Percentiles rank a stretch among this genome's conserved stretches.
Conservation (phyloP, 2,888 invertebrate species). For the Opisthograptis luteolata region DNA sequence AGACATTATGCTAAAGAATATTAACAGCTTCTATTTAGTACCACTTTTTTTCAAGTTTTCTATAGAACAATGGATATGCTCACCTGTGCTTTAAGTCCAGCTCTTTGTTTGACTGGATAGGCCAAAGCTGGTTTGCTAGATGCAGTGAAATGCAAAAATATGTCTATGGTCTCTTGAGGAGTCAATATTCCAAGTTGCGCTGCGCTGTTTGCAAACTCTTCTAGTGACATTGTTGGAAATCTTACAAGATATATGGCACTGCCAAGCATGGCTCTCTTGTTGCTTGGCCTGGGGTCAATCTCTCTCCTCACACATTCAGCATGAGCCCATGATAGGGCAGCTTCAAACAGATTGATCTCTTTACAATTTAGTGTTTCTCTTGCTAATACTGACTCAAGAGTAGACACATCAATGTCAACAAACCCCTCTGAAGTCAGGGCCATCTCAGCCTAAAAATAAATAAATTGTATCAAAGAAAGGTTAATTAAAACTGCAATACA, state of each 20-base stretch:
- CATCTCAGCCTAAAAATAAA: constrained; percentile 93
- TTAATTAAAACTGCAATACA: constrained; percentile 84
- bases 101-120: constrained; percentile 92
- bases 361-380: constrained; percentile 98
- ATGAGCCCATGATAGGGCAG: constrained; percentile 96
- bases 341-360: constrained; percentile 95
- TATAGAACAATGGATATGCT: constrained; percentile 28
- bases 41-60: background rate
- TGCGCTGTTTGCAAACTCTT: constrained; percentile 96
- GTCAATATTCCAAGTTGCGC: constrained; percentile 96
- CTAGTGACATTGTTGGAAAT: constrained; percentile 96
- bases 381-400: constrained; percentile 94
- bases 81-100: constrained; percentile 95
- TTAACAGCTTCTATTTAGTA: too few relatives aligned
- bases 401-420: constrained; percentile 97
- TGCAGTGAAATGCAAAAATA: constrained; percentile 97
- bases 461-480: constrained; percentile 48
- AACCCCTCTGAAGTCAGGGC: constrained; percentile 98
- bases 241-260: constrained; percentile 94
- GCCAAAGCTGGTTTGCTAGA: constrained; percentile 92
- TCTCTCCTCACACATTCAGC: constrained; percentile 95
- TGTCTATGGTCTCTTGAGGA: constrained; percentile 96
- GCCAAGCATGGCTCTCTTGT: constrained; percentile 90
- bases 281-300: constrained; percentile 91
- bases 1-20: too few relatives aligned